Base-by-base conservation (phyloP, 2,888 invertebrate species). In the Elgonia sp. region DNA sequence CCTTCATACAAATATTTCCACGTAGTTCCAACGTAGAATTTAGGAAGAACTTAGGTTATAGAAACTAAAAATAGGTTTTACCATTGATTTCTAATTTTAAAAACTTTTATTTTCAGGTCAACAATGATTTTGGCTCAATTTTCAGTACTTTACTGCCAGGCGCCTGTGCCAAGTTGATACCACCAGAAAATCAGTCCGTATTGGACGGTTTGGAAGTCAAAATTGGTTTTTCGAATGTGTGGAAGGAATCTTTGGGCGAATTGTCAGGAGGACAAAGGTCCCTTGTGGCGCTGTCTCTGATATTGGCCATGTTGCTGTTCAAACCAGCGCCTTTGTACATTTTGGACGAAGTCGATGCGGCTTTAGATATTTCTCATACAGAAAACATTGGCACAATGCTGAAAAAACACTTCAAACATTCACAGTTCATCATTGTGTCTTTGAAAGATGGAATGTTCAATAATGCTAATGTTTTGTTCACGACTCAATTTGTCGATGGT, bases 361-460 rank as follows among this genome's bases (percentile, higher is more conserved):
- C 99, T 10, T 96, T 99, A 39, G 99, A 99, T 95, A 96, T 99
- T 90, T 98, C 98, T 8, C 99, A 99, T 95, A 99, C 99, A 14
- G 99, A 99, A 95, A 99, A 99, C 95, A 99, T 99, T 93, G 99
- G 99, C 5, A 96, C 96, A 91, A 99, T 99, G 98, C 96, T 99
- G 69, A 97, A 97, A 93, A 95, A 96, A 16, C 98, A 99, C 94
- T 99, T 99, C 94, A 97, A 96, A 90, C 97, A 97, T 93, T 98
- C 99, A 39, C 97, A 99, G 97, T 99, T 99, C 95, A 98, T 99
- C 91, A 97, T 99, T 89, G 99, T 99, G 0, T 99, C 99, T 0
- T 96, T 99, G 65, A 99, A 99, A 94, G 99, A 99, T 94, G 99
- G 99, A 40, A 99, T 99, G 98, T 99, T 99, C 95, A 99, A 98